These are phyloP conservation scores for Gymnothorax reevesii DNA, from an alignment of 2,797 vertebrate genomes.

Conservation along the genomic window DNA sequence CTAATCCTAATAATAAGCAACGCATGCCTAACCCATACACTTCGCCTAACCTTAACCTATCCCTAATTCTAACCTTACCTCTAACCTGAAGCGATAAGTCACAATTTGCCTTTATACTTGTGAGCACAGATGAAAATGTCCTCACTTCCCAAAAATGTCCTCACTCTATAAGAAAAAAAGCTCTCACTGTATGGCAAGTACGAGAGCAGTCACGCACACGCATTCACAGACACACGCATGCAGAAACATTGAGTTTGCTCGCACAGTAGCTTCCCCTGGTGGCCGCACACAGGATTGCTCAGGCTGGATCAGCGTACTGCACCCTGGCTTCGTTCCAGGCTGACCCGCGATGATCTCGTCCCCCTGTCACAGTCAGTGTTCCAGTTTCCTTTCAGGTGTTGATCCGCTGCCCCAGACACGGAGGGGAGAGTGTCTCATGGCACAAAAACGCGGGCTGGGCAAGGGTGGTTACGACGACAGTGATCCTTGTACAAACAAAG, in stretches of 20 bases:
- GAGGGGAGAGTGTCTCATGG: not conserved
- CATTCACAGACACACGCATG: not conserved
- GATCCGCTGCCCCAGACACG: not conserved
- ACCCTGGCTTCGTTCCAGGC: not conserved
- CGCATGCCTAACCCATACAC: no score
- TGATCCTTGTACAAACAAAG: not conserved
- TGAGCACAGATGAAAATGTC: no score
- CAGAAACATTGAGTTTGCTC: not conserved
- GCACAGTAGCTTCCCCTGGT: constrained; percentile 41
- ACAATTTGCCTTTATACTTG: no score
- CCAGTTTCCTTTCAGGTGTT: not conserved
- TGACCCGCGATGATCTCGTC: not conserved
- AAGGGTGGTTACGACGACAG: not conserved
- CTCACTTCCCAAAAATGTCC: no score
- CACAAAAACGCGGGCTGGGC: not conserved
- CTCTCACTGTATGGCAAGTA: no score
- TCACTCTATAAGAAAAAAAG: no score
- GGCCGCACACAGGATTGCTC: constrained; percentile 24
- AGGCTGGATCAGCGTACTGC: not conserved
- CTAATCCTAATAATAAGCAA: no score
- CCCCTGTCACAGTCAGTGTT: not conserved
- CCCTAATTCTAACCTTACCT: no score
- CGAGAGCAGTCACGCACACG: not conserved
- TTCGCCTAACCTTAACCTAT: no score
- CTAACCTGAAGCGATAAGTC: no score